phyloP scores from a whole-genome alignment of 2,113 vertebrate genomes.

The Pholis gunnellus region DNA sequence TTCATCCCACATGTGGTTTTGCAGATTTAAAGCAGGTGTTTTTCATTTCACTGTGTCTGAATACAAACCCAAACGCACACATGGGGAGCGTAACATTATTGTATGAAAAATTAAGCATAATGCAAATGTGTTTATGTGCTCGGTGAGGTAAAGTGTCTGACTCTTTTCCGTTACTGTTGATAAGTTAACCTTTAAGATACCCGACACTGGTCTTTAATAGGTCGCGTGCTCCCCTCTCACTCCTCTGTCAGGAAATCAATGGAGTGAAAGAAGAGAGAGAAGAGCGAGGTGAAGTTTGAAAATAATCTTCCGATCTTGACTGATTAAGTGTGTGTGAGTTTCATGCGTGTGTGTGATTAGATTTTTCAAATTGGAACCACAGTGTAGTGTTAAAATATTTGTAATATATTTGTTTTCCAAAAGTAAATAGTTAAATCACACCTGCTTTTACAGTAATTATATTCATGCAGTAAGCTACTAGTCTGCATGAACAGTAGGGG shows the following conservation, averaged over 20 bases:
- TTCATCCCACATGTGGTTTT: constrained; percentile 16
- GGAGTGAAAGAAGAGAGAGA: constrained; percentile 49
- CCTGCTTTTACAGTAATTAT: not conserved
- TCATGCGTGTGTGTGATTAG: not conserved
- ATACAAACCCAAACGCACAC: not conserved
- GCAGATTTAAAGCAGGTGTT: constrained; percentile 13
- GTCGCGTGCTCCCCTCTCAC: constrained; percentile 51
- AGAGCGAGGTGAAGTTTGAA: constrained; percentile 48
- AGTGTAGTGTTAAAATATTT: not conserved
- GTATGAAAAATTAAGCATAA: constrained; percentile 29
- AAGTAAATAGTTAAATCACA: not conserved
- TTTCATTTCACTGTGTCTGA: constrained; percentile 2
- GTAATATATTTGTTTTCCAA: not conserved
- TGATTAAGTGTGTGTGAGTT: constrained; percentile 32
- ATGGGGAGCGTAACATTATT: not conserved
- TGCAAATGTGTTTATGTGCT: constrained; percentile 5
- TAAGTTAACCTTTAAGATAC: constrained; percentile 76
- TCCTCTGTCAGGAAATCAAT: constrained; percentile 73
- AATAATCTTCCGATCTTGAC: constrained; percentile 34
- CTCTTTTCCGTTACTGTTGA: constrained; percentile 69
- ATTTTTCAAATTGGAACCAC: not conserved
- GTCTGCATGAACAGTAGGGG: not conserved
- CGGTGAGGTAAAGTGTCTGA: constrained; percentile 43
- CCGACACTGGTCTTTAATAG: constrained; percentile 65
- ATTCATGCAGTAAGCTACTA: not conserved